Evolutionary conservation across 1,140 invertebrate species (phyloP).

Genomic region (Papilio helenus): DNA sequence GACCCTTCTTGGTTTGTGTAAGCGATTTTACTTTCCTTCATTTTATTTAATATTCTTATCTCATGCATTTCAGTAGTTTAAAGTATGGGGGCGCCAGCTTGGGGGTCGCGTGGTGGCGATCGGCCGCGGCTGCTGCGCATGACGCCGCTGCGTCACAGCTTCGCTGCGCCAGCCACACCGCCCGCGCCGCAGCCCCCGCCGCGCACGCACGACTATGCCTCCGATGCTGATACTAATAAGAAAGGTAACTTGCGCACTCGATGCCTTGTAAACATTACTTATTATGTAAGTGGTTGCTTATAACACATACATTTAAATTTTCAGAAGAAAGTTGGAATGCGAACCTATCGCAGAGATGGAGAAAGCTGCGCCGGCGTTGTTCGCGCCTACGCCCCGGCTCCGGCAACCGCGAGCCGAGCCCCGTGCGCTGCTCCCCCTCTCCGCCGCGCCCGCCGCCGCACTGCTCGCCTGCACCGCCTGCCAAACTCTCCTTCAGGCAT

Average conservation of each 20-base stretch:
- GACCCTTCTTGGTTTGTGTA: not conserved
- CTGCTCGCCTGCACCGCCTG: constrained; percentile 71
- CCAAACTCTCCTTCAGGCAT: constrained; percentile 79
- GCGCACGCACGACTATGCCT: constrained; percentile 77
- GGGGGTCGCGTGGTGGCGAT: constrained; percentile 77
- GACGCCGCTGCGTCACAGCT: constrained; percentile 82
- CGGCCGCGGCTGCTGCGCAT: constrained; percentile 81
- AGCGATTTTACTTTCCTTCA: not conserved
- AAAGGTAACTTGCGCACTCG: constrained; percentile 63
- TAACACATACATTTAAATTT: constrained; percentile 60
- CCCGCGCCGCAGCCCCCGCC: constrained; percentile 64
- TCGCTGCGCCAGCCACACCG: constrained; percentile 80
- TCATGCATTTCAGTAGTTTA: constrained; percentile 39
- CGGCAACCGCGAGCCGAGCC: constrained; percentile 77
- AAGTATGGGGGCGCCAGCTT: constrained; percentile 74
- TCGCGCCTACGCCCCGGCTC: constrained; percentile 84
- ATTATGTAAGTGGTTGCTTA: constrained; percentile 33
- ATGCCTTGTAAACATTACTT: not conserved
- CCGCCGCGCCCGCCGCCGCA: constrained; percentile 75
- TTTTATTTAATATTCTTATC: not conserved
- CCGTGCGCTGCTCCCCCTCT: constrained; percentile 80
- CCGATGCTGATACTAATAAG: constrained; percentile 79
- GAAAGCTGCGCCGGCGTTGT: constrained; percentile 86
- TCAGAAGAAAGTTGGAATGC: constrained; percentile 89
- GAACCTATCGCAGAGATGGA: constrained; percentile 89